Percentiles rank a stretch among this genome's conserved stretches.
Conservation (phyloP, 2,797 vertebrate species). For the Rhadinocentrus ornatus region DNA sequence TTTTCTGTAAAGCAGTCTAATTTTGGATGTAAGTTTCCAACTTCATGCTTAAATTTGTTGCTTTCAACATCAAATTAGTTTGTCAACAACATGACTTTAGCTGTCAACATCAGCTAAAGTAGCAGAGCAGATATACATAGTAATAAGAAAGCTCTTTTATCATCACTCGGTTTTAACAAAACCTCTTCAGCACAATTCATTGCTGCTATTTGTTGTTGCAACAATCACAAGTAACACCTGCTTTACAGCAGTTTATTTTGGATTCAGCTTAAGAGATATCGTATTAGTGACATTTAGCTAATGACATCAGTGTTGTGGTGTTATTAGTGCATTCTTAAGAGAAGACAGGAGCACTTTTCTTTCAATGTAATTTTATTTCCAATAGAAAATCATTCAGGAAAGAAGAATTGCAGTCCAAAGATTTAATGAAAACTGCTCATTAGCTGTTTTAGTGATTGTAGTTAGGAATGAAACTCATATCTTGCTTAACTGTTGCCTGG, state of each 20-base stretch:
- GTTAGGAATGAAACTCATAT: neutral
- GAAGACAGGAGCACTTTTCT: constrained; percentile 27
- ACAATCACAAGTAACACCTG: constrained; percentile 8
- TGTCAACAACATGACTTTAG: no score
- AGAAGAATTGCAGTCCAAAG: neutral
- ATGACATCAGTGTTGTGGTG: constrained; percentile 3
- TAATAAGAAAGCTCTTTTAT: constrained; percentile 2
- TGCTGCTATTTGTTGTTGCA: constrained; percentile 12
- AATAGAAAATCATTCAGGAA: neutral
- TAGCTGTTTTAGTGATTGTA: no score
- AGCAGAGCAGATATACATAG: neutral
- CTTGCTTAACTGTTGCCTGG: neutral
- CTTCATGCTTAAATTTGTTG: constrained; percentile 9
- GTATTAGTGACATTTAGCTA: constrained; percentile 5
- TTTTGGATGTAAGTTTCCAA: neutral
- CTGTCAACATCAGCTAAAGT: neutral
- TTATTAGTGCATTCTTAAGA: constrained; percentile 11
- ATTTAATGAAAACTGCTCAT: constrained; percentile 1
- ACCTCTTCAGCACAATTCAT: constrained; percentile 11
- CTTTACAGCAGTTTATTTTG: neutral
- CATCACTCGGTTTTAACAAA: neutral
- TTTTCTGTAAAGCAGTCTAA: constrained; percentile 5
- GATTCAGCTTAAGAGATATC: neutral
- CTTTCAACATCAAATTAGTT: constrained; percentile 13
- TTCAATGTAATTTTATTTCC: constrained; percentile 4